Evolutionary conservation across 2,888 invertebrate genomes (phyloP).

Genomic region (Perithous albicinctus): DNA sequence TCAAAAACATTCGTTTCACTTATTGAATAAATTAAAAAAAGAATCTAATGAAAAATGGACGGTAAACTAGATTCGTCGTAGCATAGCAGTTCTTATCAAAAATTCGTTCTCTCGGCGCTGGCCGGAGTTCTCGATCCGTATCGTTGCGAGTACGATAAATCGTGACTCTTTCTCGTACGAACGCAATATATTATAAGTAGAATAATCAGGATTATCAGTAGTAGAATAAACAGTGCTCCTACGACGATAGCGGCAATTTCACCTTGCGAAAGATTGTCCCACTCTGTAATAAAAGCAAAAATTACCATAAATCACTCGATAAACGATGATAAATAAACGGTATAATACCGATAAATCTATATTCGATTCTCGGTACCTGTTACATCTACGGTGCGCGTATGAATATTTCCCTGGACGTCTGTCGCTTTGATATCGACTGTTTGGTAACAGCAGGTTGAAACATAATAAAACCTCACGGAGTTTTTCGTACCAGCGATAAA

Average conservation of each 20-base stretch:
- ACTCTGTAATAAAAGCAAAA: too few relatives aligned
- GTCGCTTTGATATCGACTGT: conserved; percentile 89
- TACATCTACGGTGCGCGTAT: conserved; percentile 88
- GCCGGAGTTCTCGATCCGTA: conserved; percentile 80
- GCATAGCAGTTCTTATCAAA: conserved; percentile 65
- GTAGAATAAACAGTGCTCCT: conserved; percentile 88
- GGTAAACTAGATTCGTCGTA: background rate
- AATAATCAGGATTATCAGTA: conserved; percentile 87
- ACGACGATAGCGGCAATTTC: conserved; percentile 90
- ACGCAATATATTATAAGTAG: conserved; percentile 88
- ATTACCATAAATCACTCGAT: background rate
- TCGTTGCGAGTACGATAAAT: conserved; percentile 86
- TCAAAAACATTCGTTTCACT: background rate
- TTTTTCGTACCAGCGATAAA: conserved; percentile 90
- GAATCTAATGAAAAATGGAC: background rate
- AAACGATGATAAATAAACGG: background rate
- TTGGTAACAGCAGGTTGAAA: conserved; percentile 91
- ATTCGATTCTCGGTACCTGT: conserved; percentile 80
- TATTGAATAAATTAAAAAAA: conserved; percentile 3
- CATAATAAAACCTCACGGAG: conserved; percentile 88
- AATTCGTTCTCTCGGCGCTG: conserved; percentile 76
- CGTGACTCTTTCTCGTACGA: conserved; percentile 86
- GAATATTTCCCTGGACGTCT: conserved; percentile 89
- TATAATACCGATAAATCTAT: background rate
- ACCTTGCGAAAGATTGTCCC: conserved; percentile 84